Base-by-base conservation (phyloP, 35 echinoderm and acorn worm species). In the Diadema setosum region DNA sequence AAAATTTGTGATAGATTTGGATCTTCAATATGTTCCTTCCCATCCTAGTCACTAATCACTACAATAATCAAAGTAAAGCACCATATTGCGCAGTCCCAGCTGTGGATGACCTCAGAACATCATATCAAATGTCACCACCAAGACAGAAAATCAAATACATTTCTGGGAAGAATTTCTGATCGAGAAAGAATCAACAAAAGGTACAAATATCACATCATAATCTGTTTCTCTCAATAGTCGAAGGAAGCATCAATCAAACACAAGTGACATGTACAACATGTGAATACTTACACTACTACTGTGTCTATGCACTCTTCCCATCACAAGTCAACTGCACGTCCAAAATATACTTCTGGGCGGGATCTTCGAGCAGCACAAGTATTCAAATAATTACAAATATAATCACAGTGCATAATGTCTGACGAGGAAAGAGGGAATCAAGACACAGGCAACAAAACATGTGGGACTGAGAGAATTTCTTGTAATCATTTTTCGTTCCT, bases 301-400 rank as follows among this genome's bases (percentile, higher is more conserved):
- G n/a, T 78, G 73, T 42, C 73, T 78, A 78, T 78, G 73, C 73
- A 78, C 73, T 78, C 73, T 78, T 41, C 73, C 73, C 73, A 41
- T 78, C 73, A 41, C 25, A 42, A 78, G 25, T 78, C 73, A 78
- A 78, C 73, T 78, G 73, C 73, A 78, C 73, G 20, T 78, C 73
- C 73, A 78, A 78, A 67, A 67, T 67, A 67, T 67, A 67, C 73
- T 41, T 41, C 27, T 44, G 73, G 73, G 73, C 73, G 73, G 73
- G 40, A 11, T 42, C 35, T 36, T 78, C 73, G 33, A 42, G 73
- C 73, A 78, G 73, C 73, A 78, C 40, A 78, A 78, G 44, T 41
- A 16, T 21, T 36, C 73, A 52, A n/a, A 67, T 67, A 34, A 78
- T 78, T 44, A 78, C n/a, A 44, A 52, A 36, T 44, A 36, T 41